A percentile compares a stretch with the other conserved stretches of the same genome.
Evolutionary conservation across 2,797 vertebrate species (phyloP).

Genomic region (Lagorchestes hirsutus): DNA sequence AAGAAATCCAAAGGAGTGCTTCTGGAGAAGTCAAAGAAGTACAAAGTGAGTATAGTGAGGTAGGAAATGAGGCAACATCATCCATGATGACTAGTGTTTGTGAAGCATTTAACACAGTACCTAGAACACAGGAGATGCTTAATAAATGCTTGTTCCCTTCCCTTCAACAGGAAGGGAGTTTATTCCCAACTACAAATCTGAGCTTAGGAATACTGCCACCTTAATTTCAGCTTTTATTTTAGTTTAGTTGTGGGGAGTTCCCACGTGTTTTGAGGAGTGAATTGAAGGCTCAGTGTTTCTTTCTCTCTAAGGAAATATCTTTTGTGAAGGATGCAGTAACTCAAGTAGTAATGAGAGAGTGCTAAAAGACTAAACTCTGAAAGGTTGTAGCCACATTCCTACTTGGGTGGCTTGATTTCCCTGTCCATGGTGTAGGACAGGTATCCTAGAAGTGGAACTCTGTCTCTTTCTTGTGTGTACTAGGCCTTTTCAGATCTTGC

Average conservation of each 20-base stretch:
- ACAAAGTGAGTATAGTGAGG: background rate
- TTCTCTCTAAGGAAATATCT: background rate
- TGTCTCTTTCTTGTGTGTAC: background rate
- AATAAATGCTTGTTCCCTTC: background rate
- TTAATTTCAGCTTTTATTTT: background rate
- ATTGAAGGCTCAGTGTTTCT: background rate
- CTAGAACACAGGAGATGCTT: background rate
- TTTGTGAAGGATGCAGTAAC: background rate
- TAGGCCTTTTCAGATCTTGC: background rate
- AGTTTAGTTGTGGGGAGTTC: background rate
- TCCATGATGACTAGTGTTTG: background rate
- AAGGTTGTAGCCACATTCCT: background rate
- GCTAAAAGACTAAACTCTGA: background rate
- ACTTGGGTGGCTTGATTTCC: background rate
- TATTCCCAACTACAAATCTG: background rate
- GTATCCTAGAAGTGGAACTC: background rate
- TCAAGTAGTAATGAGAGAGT: background rate
- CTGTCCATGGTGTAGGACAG: background rate
- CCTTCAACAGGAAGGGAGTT: background rate
- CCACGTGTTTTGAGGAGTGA: background rate
- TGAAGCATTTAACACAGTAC: background rate
- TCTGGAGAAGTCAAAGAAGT: background rate
- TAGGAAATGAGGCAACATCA: background rate
- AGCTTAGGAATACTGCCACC: background rate
- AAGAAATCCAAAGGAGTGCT: background rate